A percentile compares a stretch with the other conserved stretches of the same genome.
Conservation (phyloP, 2,888 invertebrate species). For the Spilarctia lutea region DNA sequence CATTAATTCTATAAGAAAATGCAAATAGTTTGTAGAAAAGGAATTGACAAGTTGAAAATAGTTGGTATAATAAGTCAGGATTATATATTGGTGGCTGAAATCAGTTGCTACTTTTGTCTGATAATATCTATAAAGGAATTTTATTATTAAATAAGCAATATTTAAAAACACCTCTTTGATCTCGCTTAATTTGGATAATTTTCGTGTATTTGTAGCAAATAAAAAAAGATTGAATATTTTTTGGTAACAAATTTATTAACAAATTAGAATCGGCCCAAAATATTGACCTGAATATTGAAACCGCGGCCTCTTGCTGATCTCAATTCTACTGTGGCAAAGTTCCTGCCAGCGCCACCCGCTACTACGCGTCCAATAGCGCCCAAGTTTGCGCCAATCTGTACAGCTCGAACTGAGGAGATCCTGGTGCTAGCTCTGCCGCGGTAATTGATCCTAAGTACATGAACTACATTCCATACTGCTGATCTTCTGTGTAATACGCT, state of each 20-base stretch:
- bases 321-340: not conserved
- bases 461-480: not conserved
- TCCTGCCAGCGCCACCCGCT: not conserved
- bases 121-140: too few relatives aligned
- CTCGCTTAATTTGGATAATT: too few relatives aligned
- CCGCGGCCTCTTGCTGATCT: not conserved
- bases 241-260: not conserved
- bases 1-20: too few relatives aligned
- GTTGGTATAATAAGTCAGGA: too few relatives aligned
- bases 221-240: too few relatives aligned
- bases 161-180: too few relatives aligned
- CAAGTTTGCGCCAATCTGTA: not conserved
- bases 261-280: not conserved
- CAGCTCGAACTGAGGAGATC: not conserved
- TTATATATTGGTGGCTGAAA: too few relatives aligned
- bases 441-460: not conserved
- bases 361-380: not conserved
- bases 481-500: not conserved
- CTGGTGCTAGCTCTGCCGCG: conserved; percentile 1
- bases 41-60: too few relatives aligned
- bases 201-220: too few relatives aligned
- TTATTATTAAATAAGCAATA: too few relatives aligned
- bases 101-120: too few relatives aligned
- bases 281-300: not conserved
- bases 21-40: too few relatives aligned